Evolutionary conservation across 2,113 vertebrate genomes (phyloP).

Genomic region (Centropristis striata): DNA sequence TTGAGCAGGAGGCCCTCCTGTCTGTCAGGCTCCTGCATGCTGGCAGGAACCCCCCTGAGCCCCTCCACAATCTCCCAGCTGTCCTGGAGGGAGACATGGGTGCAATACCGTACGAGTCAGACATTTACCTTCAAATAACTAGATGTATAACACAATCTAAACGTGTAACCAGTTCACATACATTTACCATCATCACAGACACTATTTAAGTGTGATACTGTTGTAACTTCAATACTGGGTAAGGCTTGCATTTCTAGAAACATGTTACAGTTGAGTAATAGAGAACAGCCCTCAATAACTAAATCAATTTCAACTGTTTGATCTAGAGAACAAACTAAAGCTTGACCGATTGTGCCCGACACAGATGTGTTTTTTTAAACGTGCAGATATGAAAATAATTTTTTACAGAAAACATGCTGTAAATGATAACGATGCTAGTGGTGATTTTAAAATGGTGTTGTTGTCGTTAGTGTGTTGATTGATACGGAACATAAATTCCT

Average conservation of each 20-base stretch:
- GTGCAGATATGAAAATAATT: too few relatives aligned
- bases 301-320: neutral
- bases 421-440: too few relatives aligned
- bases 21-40: constrained; percentile 89
- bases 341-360: too few relatives aligned
- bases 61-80: constrained; percentile 98
- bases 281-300: neutral
- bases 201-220: neutral
- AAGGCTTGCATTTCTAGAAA: too few relatives aligned
- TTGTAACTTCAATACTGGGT: neutral
- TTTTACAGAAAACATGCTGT: too few relatives aligned
- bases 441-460: too few relatives aligned
- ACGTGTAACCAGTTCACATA: neutral
- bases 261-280: too few relatives aligned
- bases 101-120: constrained; percentile 13
- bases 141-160: neutral
- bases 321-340: neutral
- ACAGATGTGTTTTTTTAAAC: too few relatives aligned
- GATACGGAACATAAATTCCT: too few relatives aligned
- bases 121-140: neutral
- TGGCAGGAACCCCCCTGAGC: constrained; percentile 87
- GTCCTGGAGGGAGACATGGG: constrained; percentile 84
- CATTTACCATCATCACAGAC: neutral
- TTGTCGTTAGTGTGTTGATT: too few relatives aligned
- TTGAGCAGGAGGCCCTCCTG: constrained; percentile 96